Evolutionary conservation across 2,113 vertebrate genomes (phyloP).

Genomic region (Heptranchias perlo): DNA sequence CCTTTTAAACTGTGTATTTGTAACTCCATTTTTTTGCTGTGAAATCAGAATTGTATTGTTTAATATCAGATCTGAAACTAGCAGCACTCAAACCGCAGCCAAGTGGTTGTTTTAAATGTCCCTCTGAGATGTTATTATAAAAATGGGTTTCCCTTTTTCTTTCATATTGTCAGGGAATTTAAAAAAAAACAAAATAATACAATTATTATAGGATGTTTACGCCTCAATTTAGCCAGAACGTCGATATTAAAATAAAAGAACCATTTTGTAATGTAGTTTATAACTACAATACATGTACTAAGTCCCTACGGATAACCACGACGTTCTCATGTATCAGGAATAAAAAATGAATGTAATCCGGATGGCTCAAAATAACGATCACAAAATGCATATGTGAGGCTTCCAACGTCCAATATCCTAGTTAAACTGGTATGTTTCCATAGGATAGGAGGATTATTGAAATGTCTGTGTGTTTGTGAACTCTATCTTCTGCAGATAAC

Average conservation of each 20-base stretch:
- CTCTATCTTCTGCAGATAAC: constrained; percentile 28
- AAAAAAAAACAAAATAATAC: neutral
- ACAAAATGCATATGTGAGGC: neutral
- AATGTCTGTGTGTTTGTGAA: constrained; percentile 19
- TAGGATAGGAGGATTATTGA: neutral
- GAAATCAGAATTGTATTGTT: too few relatives aligned
- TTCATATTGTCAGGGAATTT: neutral
- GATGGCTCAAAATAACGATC: neutral
- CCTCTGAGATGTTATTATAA: neutral
- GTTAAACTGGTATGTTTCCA: neutral
- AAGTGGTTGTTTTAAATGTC: neutral
- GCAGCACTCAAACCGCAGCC: neutral
- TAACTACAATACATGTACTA: neutral
- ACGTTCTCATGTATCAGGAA: neutral
- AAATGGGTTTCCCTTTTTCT: neutral
- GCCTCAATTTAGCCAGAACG: neutral
- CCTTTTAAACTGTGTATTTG: neutral
- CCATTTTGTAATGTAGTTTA: neutral
- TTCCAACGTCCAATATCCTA: neutral
- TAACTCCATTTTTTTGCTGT: neutral
- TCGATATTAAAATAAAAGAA: neutral
- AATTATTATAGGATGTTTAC: neutral
- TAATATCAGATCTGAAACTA: neutral
- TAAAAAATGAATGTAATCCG: neutral
- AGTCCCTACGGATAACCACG: neutral